phyloP scores from a whole-genome alignment of 2,113 vertebrate species.

The Nicator chloris region DNA sequence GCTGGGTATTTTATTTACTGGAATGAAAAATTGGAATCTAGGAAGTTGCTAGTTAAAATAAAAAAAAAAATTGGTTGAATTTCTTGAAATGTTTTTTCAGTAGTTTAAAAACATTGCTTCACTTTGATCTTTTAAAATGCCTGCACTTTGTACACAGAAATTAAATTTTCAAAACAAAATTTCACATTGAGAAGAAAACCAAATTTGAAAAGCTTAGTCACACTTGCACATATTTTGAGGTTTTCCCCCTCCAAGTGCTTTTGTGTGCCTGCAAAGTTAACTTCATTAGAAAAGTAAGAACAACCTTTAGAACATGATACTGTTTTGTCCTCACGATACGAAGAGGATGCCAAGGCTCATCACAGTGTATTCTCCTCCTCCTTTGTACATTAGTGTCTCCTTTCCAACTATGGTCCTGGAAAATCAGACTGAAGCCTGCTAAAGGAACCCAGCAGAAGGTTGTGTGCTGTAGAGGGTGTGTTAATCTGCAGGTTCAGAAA shows the following conservation, averaged over 20 bases:
- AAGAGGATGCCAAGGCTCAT: background rate
- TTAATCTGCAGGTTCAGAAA: background rate
- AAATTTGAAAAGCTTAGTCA: background rate
- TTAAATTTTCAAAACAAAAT: background rate
- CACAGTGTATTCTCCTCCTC: background rate
- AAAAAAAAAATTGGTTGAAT: background rate
- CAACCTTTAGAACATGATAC: background rate
- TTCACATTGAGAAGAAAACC: background rate
- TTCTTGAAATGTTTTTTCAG: background rate
- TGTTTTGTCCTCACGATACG: background rate
- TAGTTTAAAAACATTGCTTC: background rate
- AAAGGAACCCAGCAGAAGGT: background rate
- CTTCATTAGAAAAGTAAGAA: background rate
- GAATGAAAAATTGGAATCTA: background rate
- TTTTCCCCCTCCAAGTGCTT: background rate
- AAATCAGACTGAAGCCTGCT: background rate
- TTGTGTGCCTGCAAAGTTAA: background rate
- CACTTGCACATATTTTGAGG: background rate
- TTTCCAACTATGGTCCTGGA: background rate
- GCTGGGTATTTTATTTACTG: background rate
- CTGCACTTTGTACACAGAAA: background rate
- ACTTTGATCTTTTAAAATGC: background rate
- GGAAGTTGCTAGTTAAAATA: background rate
- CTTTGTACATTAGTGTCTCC: background rate
- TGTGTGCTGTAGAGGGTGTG: background rate